A percentile compares a stretch with the other conserved stretches of the same genome.
These are phyloP conservation scores for Drosophila mayaguana DNA, from an alignment of 2,888 invertebrate species.

Conservation along the genomic window DNA sequence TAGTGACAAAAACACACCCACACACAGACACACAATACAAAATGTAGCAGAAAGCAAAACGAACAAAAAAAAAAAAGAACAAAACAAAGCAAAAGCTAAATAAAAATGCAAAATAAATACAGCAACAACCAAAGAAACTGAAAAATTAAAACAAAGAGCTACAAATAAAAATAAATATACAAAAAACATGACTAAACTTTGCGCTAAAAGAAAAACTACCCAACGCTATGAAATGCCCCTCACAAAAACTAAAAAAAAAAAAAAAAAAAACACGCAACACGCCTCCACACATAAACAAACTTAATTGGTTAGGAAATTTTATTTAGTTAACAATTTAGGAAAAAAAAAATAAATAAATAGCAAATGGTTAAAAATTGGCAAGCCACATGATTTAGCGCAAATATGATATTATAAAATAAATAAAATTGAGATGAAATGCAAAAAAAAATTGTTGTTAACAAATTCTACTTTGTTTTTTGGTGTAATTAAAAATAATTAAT, in stretches of 20 bases:
- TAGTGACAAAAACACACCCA: slow-evolving; percentile 52
- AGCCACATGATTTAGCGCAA: slow-evolving; percentile 69
- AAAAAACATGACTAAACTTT: slow-evolving; percentile 39
- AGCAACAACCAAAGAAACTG: slow-evolving; percentile 83
- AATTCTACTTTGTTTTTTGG: slow-evolving; percentile 66
- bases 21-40: slow-evolving; percentile 26
- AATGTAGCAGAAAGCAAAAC: slow-evolving; percentile 67
- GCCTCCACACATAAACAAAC: slow-evolving; percentile 27
- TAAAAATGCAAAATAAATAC: slow-evolving; percentile 72
- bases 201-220: slow-evolving; percentile 66
- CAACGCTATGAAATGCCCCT: slow-evolving; percentile 68
- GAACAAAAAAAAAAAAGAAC: slow-evolving; percentile 40
- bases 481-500: slow-evolving; percentile 63
- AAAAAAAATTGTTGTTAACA: slow-evolving; percentile 63
- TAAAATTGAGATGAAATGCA: slow-evolving; percentile 18
- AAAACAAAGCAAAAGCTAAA: slow-evolving; percentile 58
- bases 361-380: slow-evolving; percentile 65
- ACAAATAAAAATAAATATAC: slow-evolving; percentile 56
- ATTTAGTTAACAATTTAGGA: slow-evolving; percentile 75
- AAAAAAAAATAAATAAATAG: slow-evolving; percentile 38
- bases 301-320: slow-evolving; percentile 75
- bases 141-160: slow-evolving; percentile 68
- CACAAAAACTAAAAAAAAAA: slow-evolving; percentile 38
- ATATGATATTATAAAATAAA: slow-evolving; percentile 59
- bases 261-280: slow-evolving; percentile 24